Evolutionary conservation across 2,113 vertebrate genomes (phyloP).

Genomic region (Nyctibius bracteatus): DNA sequence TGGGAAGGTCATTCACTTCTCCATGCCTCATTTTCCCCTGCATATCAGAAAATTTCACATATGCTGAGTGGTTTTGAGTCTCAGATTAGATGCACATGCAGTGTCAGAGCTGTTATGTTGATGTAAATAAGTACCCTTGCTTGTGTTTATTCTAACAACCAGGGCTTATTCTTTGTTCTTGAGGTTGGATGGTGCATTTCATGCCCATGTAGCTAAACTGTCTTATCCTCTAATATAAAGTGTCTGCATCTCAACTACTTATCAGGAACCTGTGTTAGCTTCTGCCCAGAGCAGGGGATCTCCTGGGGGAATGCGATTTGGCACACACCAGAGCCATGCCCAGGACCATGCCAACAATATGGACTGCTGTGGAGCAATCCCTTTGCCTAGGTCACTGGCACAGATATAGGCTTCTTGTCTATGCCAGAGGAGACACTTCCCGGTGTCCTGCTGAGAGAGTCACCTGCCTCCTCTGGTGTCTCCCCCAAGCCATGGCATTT

Average conservation of each 20-base stretch:
- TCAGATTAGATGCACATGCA: not conserved
- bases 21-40: not conserved
- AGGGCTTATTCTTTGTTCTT: not conserved
- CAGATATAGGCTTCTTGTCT: not conserved
- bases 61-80: not conserved
- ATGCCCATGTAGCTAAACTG: not conserved
- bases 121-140: not conserved
- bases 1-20: not conserved
- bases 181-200: not conserved
- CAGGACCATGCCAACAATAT: fast-evolving
- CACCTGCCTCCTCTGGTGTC: not conserved
- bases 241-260: not conserved
- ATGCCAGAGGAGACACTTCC: not conserved
- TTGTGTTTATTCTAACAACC: not conserved
- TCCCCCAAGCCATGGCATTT: fast-evolving
- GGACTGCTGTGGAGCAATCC: not conserved
- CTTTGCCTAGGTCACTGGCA: not conserved
- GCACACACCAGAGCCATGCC: not conserved
- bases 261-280: not conserved
- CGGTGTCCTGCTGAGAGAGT: not conserved
- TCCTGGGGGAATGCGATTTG: not conserved
- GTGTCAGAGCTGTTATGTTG: not conserved
- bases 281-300: not conserved
- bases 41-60: not conserved
- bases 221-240: not conserved